phyloP scores from a whole-genome alignment of 1,140 invertebrate genomes.

The Drosophila quadrilineata region DNA sequence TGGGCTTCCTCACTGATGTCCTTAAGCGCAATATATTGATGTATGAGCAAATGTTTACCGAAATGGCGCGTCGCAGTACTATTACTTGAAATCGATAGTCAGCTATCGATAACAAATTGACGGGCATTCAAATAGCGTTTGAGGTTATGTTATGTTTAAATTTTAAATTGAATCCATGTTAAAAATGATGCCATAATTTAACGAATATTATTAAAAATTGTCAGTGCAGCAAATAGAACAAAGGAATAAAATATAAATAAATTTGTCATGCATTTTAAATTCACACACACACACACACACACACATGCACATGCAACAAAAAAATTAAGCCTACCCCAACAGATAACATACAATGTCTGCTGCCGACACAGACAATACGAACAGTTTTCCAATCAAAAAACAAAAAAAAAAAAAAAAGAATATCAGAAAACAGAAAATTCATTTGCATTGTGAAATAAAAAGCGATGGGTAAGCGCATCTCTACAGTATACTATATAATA shows the following conservation, averaged over 20 bases:
- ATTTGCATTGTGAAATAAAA: conserved; percentile 27
- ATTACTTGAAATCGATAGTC: conserved; percentile 41
- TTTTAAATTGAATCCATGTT: too few species aligned
- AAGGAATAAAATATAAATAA: too few species aligned
- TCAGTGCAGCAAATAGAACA: conserved; percentile 23
- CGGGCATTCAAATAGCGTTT: neutral
- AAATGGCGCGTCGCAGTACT: conserved; percentile 61
- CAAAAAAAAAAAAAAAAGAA: neutral
- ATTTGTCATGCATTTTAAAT: neutral
- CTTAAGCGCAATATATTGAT: conserved; percentile 76
- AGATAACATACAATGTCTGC: conserved; percentile 61
- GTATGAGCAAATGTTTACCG: conserved; percentile 73
- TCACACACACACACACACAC: neutral
- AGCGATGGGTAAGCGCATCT: conserved; percentile 62
- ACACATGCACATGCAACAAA: conserved; percentile 6
- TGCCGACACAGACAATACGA: conserved; percentile 57
- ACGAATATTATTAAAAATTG: conserved; percentile 39
- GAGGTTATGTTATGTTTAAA: too few species aligned
- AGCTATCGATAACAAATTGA: too few species aligned
- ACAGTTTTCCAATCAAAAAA: neutral
- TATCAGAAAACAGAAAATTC: neutral
- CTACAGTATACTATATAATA: conserved; percentile 25
- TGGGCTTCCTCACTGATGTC: conserved; percentile 75
- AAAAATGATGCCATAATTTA: conserved; percentile 12
- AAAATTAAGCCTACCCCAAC: conserved; percentile 21